Evolutionary conservation across 2,797 vertebrate species (phyloP).

Genomic region (Amblyraja radiata): DNA sequence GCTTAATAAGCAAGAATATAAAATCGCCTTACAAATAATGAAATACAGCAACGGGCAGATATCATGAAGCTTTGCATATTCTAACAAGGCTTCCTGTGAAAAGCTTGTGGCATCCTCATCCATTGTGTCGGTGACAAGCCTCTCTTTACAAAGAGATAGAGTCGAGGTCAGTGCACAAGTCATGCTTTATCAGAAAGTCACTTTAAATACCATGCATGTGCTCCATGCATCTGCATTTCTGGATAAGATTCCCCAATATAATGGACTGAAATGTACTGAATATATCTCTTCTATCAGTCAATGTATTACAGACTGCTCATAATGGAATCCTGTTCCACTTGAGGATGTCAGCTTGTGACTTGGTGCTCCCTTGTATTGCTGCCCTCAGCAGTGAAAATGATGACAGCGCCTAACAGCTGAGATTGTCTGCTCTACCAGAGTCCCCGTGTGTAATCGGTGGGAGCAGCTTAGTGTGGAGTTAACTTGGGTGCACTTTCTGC

Average conservation of each 20-base stretch:
- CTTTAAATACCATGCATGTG: background rate
- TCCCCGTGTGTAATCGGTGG: background rate
- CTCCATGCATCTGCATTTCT: constrained; percentile 18
- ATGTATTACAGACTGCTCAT: background rate
- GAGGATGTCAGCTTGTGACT: background rate
- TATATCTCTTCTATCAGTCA: background rate
- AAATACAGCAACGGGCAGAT: background rate
- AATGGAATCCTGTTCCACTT: background rate
- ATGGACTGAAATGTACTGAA: background rate
- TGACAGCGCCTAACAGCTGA: background rate
- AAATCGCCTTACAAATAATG: background rate
- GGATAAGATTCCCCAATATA: background rate
- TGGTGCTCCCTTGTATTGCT: background rate
- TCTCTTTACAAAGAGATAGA: background rate
- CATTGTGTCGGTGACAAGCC: background rate
- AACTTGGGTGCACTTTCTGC: constrained; percentile 5
- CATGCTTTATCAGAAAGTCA: background rate
- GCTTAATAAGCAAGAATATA: too few relatives aligned
- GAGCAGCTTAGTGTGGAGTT: background rate
- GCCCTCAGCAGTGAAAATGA: background rate
- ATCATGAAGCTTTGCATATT: background rate
- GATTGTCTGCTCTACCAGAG: background rate
- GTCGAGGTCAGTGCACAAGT: too few relatives aligned
- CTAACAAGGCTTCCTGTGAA: background rate
- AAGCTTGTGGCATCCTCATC: background rate